Evolutionary conservation across 2,797 vertebrate genomes (phyloP), one percentile per base, ranked within the genome.

Genomic region (Chiloscyllium punctatum): DNA sequence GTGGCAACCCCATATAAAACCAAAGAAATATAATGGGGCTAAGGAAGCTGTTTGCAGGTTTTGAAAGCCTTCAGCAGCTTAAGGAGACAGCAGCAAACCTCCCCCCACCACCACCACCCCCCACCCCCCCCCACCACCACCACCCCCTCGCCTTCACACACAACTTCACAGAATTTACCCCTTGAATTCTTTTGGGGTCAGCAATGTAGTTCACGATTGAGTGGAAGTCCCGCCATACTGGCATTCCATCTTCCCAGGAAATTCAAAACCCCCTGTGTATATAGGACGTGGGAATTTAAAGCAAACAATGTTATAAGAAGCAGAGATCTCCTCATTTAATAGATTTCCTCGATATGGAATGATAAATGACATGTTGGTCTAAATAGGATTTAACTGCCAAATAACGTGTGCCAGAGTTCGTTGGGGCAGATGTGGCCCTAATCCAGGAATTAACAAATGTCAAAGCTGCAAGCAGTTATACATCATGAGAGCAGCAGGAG

Each of bases 381-480:
- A 84, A 48, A 84, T 84, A 48, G 42, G 82, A 48, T 84, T 48
- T 84, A 84, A 21, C 42, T 84, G 82, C 82, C 79, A 84, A 21
- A 48, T 48, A 84, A 2, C 37, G 18, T 84, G 79, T 48, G 79
- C 79, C 42, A 84, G 37, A 84, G 82, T 84, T 21, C 4, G 25
- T 18, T 84, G 79, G 79, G 37, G 37, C 79, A 48, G 18, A 25
- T 48, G 82, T 84, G 79, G 82, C 21, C 82, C 42, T 48, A 84
- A 48, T 84, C 82, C 82, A 84, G 21, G 82, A 84, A 23, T 84
- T 84, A 84, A 84, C 82, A 84, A 84, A 84, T 84, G 37, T 84
- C 82, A 84, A 84, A 84, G 37, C 82, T 84, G 82, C 37, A 84
- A 84, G 37, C 18, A 48, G 82, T 48, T 84, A 48, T 25, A 48